These are phyloP conservation scores for Galleria mellonella DNA, from an alignment of 1,140 invertebrate species.

Conservation along the genomic window DNA sequence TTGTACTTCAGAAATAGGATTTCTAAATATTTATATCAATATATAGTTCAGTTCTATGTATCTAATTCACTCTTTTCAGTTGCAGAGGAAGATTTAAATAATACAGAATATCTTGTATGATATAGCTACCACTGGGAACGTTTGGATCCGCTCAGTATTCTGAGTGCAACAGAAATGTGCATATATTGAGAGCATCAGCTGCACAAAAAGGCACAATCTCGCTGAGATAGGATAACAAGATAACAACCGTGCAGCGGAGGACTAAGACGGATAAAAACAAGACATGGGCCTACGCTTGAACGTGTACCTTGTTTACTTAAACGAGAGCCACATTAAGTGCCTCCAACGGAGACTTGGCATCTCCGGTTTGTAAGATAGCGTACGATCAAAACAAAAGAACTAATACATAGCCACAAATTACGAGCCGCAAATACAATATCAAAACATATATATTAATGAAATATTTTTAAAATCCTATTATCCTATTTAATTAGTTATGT, in stretches of 20 bases:
- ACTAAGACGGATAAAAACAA: slow-evolving; percentile 66
- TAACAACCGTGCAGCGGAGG: slow-evolving; percentile 61
- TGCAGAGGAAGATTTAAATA: slow-evolving; percentile 1
- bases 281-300: slow-evolving; percentile 51
- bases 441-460: too few relatives aligned
- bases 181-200: slow-evolving; percentile 54
- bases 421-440: too few relatives aligned
- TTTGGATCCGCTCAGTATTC: slow-evolving; percentile 9
- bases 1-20: too few relatives aligned
- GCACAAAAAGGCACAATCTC: slow-evolving; percentile 67
- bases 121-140: too few relatives aligned
- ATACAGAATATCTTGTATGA: neutral
- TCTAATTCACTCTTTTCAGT: too few relatives aligned
- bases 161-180: slow-evolving; percentile 40
- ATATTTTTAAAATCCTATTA: too few relatives aligned
- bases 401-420: neutral
- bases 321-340: slow-evolving; percentile 53
- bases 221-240: slow-evolving; percentile 70
- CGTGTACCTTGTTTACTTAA: slow-evolving; percentile 67
- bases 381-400: neutral
- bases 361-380: slow-evolving; percentile 4
- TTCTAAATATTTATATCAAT: slow-evolving; percentile 5
- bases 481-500: too few relatives aligned
- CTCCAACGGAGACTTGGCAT: slow-evolving; percentile 32
- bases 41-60: too few relatives aligned